These are phyloP conservation scores for Gasterosteus nipponicus DNA, from an alignment of 2,113 vertebrate genomes.

Conservation along the genomic window DNA sequence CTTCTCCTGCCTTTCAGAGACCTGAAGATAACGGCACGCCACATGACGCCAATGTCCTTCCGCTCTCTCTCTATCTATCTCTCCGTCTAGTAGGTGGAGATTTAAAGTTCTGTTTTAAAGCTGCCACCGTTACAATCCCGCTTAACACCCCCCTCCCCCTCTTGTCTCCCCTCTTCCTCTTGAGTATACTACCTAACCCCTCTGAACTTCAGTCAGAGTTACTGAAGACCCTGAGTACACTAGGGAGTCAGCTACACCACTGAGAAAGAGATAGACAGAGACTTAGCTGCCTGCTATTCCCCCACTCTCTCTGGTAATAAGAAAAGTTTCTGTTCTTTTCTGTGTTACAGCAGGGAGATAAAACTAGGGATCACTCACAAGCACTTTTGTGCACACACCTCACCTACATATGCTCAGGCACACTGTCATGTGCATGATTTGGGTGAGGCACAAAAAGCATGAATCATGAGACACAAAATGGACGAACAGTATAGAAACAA, in stretches of 20 bases:
- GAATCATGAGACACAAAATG: conserved; percentile 32
- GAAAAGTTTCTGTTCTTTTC: conserved; percentile 82
- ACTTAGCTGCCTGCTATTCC: conserved; percentile 79
- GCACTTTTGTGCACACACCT: conserved; percentile 31
- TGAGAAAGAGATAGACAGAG: conserved; percentile 76
- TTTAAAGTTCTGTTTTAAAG: conserved; percentile 83
- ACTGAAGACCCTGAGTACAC: conserved; percentile 76
- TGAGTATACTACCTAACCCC: conserved; percentile 78
- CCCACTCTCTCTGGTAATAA: conserved; percentile 79
- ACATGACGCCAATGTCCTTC: conserved; percentile 76
- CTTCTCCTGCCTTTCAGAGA: conserved; percentile 67
- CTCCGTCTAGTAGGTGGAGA: conserved; percentile 76
- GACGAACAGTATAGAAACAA: conserved; percentile 25
- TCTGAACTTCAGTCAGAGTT: conserved; percentile 81
- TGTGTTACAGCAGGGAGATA: conserved; percentile 76
- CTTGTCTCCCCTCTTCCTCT: conserved; percentile 66
- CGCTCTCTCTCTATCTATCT: conserved; percentile 57
- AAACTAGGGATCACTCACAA: conserved; percentile 74
- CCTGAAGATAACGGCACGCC: conserved; percentile 75
- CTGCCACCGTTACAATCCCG: conserved; percentile 80
- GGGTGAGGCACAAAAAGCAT: neutral
- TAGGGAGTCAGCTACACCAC: conserved; percentile 73
- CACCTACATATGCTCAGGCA: conserved; percentile 3
- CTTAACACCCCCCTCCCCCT: conserved; percentile 72
- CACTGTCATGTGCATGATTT: conserved; percentile 13